Evolutionary conservation across 1,140 invertebrate species (phyloP).

Genomic region (Ceratosolen fusciceps): DNA sequence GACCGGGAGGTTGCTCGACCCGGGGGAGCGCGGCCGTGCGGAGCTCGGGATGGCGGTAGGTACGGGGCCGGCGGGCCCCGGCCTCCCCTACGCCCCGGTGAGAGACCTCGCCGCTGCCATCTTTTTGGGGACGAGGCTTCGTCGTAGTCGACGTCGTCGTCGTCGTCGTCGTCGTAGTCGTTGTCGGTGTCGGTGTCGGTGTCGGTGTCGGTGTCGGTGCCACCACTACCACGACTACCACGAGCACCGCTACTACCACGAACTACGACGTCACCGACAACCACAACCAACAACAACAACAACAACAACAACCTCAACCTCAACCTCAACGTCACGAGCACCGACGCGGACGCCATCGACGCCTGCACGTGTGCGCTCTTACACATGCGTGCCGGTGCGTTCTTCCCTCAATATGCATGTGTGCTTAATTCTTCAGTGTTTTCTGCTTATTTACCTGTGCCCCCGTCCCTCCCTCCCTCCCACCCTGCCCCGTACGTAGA

Average conservation of each 20-base stretch:
- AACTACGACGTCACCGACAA: no score
- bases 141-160: neutral
- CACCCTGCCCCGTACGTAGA: neutral
- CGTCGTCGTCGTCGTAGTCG: no score
- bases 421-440: constrained; percentile 32
- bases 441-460: neutral
- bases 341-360: neutral
- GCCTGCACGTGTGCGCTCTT: constrained; percentile 38
- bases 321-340: no score
- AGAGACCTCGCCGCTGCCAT: constrained; percentile 7
- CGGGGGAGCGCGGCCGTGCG: neutral
- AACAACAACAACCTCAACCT: no score
- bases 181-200: no score
- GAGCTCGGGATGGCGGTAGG: neutral
- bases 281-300: no score
- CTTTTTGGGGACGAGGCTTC: constrained; percentile 31
- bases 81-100: neutral
- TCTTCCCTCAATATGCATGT: constrained; percentile 19
- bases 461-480: neutral
- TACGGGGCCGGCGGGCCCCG: neutral
- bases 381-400: constrained; percentile 46
- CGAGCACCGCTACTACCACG: no score
- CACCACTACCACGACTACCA: no score
- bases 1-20: neutral
- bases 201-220: no score